Evolutionary conservation across 2,888 invertebrate species (phyloP).

Genomic region (Ischnus inquisitorius): DNA sequence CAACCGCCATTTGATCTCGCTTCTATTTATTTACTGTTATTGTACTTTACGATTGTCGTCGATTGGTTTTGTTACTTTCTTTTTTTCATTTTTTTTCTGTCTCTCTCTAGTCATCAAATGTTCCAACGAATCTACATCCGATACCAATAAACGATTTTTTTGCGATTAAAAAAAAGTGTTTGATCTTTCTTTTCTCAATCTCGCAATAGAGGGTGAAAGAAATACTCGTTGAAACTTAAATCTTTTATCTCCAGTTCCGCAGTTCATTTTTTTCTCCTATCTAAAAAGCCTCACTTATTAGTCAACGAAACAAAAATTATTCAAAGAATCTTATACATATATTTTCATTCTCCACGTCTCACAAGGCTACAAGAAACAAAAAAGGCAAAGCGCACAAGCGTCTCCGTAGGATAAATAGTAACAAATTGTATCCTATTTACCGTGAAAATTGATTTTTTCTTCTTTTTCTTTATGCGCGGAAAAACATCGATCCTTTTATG

Average conservation of each 20-base stretch:
- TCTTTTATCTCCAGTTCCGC: not conserved
- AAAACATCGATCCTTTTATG: not conserved
- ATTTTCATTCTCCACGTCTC: not conserved
- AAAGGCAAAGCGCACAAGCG: not conserved
- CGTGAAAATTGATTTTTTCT: not conserved
- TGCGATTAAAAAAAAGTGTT: constrained; percentile 27
- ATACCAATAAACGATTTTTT: constrained; percentile 62
- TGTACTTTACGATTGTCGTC: constrained; percentile 39
- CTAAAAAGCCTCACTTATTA: not conserved
- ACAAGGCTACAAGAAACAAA: constrained; percentile 21
- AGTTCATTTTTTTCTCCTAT: not conserved
- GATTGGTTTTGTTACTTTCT: constrained; percentile 21
- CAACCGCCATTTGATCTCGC: constrained; percentile 20
- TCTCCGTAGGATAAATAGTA: not conserved
- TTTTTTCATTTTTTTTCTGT: constrained; percentile 24
- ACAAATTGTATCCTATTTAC: not conserved
- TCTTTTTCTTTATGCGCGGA: not conserved
- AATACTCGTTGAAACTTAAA: not conserved
- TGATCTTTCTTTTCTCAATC: not conserved
- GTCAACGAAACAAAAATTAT: constrained; percentile 29
- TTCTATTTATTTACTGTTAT: constrained; percentile 54
- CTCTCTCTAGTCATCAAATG: constrained; percentile 64
- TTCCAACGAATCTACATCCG: constrained; percentile 58
- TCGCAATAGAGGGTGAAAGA: not conserved
- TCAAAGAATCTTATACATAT: constrained; percentile 43